Base-by-base conservation (phyloP, 2,888 invertebrate species). In the Blastobasis adustella region DNA sequence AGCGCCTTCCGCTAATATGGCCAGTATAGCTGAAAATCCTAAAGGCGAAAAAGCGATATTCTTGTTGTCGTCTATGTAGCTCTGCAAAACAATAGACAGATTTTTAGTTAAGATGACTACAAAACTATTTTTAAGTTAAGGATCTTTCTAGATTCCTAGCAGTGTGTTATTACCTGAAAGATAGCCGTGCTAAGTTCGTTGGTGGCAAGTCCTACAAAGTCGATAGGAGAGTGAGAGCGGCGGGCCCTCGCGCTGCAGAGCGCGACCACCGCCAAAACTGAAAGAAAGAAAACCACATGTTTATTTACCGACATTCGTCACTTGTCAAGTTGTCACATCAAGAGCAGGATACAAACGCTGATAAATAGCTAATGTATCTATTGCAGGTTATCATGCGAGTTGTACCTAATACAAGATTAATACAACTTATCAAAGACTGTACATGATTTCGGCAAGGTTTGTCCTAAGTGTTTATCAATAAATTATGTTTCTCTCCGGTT, bases 11-110 rank as follows among this genome's bases (percentile, higher is more conserved):
- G 91, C 91, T 10, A 92, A 69, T 47, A 92, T 90, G 0, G 91
- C 92, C 43, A 93, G 73, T 49, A 92, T 91, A 0, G 90, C 86
- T 1, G 92, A 90, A 56, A 92, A 91, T 0, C 92, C 92, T 44
- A 93, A 74, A 0, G 93, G 93, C 0, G 92, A 92, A 58, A 92
- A 91, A 2, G 91, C 92, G 50, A 91, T 89, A 63, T 93, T 92
- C 48, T 75, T 82, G 44, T 82, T 72, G 60, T 88, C 88, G 38
- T 89, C 89, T 4, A 89, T 89, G 64, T 89, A 90, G 6, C 89
- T 88, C 90, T 90, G 73, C 10, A 80, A 74, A 55, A 53, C 46
- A 46, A 50, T 52, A 53, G 3, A 23, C 10, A 10, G 45, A 8
- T 5, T 45, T 45, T 10, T 36, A 10, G 23, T 2, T 45, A 7